A percentile compares a stretch with the other conserved stretches of the same genome.
phyloP scores from a whole-genome alignment of 2,888 invertebrate genomes.

The Drosophila tanythrix region DNA sequence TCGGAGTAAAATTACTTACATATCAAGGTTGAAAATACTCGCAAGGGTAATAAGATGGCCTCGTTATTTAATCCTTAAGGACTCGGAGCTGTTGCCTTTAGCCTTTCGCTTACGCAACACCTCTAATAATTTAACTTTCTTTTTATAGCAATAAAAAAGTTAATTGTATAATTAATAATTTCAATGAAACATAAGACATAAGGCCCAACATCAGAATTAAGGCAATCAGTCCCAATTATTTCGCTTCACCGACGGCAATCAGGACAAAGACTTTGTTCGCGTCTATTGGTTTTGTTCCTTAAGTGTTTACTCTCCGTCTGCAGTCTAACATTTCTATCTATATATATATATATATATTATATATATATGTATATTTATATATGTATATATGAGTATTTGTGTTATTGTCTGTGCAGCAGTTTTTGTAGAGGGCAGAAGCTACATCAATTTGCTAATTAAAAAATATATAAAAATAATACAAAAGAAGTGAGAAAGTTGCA shows the following conservation, averaged over 20 bases:
- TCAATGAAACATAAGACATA: not conserved
- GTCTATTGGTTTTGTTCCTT: slow-evolving; percentile 16
- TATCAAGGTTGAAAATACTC: slow-evolving; percentile 5
- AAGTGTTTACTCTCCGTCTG: slow-evolving; percentile 15
- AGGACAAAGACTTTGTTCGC: slow-evolving; percentile 6
- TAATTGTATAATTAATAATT: not conserved
- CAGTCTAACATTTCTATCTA: not conserved
- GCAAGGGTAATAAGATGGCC: not conserved
- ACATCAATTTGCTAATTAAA: slow-evolving; percentile 32
- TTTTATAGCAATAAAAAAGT: not conserved
- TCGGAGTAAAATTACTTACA: slow-evolving; percentile 58
- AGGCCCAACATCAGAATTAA: not conserved
- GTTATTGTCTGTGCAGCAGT: slow-evolving; percentile 5
- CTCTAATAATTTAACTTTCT: not conserved
- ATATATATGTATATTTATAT: not conserved
- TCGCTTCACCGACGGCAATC: slow-evolving; percentile 3
- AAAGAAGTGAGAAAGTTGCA: not conserved
- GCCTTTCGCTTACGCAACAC: not conserved
- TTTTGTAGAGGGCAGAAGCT: not conserved
- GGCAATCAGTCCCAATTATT: not conserved
- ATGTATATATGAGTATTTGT: not conserved
- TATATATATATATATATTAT: not conserved
- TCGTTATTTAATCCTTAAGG: not conserved
- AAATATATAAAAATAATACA: not conserved
- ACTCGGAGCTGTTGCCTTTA: not conserved